Evolutionary conservation across 2,888 invertebrate genomes (phyloP), one percentile per base, ranked within the genome.

Genomic region (Ypsolopha scabrella): DNA sequence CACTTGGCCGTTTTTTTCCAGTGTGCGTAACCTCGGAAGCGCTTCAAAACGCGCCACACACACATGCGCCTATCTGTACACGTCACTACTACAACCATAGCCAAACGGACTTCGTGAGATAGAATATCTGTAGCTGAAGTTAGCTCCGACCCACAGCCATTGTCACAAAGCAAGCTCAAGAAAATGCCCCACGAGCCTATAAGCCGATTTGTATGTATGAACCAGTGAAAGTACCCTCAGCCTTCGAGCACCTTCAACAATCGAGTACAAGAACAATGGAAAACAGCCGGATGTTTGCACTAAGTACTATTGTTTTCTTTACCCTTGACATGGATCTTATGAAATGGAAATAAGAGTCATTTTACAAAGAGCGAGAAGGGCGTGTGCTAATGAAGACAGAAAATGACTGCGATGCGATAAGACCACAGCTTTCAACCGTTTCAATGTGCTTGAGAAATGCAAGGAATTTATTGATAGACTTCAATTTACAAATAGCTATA

Each of bases 141-240:
- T 3, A 24, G 24, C 24, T n/a, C n/a, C 24, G 4, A 24, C 24
- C 24, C 24, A 24, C 24, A 24, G 24, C 24, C 24, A 24, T 24
- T 4, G 4, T 24, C n/a, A 24, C 24, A 24, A 24, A 24, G 24
- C 24, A 24, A 24, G 24, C 24, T 24, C 4, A 24, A 24, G 24
- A 24, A 24, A 24, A 24, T 24, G 24, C 24, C 24, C 2, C 2
- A 4, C 24, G 24, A 24, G 24, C 2, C 24, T 24, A 24, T 62
- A 65, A 61, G 63, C 56, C 61, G 60, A 70, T 73, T 69, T 70
- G 69, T 68, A 67, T 66, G 2, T 24, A 58, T 57, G 62, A 67
- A 61, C 60, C 58, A 64, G 72, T 62, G 75, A 76, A 75, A 76
- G 76, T 72, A 65, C 66, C 61, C 60, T 59, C 24, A 57, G 61